Percentiles rank a stretch among this genome's conserved stretches.
These are phyloP conservation scores for Vesta saturnalis DNA, from an alignment of 2,888 invertebrate species.

Conservation along the genomic window DNA sequence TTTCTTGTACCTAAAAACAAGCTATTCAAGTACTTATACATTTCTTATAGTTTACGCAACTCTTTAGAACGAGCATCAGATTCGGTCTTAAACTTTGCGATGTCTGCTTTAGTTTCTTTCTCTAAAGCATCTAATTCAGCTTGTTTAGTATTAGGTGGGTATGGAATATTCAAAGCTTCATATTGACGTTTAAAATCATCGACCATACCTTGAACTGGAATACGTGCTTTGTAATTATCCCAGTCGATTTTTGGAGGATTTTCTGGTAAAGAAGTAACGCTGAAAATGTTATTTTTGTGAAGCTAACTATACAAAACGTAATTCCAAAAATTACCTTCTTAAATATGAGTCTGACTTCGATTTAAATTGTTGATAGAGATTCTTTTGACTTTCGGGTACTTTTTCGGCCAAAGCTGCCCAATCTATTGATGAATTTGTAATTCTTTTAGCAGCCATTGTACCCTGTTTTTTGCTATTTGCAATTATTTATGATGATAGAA, in stretches of 20 bases:
- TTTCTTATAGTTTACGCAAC: conserved; percentile 56
- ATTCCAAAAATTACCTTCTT: conserved; percentile 74
- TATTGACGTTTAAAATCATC: conserved; percentile 90
- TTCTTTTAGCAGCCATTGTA: conserved; percentile 60
- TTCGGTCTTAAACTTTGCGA: conserved; percentile 70
- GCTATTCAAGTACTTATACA: not conserved
- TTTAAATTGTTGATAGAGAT: conserved; percentile 80
- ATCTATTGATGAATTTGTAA: conserved; percentile 82
- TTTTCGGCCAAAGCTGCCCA: conserved; percentile 89
- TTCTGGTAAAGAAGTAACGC: conserved; percentile 80
- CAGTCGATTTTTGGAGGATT: conserved; percentile 87
- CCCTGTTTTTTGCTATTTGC: no score
- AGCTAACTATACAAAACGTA: conserved; percentile 8
- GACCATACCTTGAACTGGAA: conserved; percentile 83
- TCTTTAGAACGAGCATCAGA: conserved; percentile 69
- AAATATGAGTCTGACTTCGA: conserved; percentile 84
- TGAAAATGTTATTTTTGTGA: conserved; percentile 54
- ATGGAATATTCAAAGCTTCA: conserved; percentile 80
- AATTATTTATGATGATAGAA: not conserved
- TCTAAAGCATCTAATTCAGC: conserved; percentile 76
- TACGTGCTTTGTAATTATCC: conserved; percentile 76
- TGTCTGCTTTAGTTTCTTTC: conserved; percentile 69
- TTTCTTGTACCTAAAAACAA: conserved; percentile 64
- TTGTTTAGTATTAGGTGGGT: conserved; percentile 79
- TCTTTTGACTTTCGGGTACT: conserved; percentile 79